Percentiles rank a stretch among this genome's conserved stretches.
Evolutionary conservation across 2,113 vertebrate species (phyloP).

Genomic region (Melanostigma gelatinosum): DNA sequence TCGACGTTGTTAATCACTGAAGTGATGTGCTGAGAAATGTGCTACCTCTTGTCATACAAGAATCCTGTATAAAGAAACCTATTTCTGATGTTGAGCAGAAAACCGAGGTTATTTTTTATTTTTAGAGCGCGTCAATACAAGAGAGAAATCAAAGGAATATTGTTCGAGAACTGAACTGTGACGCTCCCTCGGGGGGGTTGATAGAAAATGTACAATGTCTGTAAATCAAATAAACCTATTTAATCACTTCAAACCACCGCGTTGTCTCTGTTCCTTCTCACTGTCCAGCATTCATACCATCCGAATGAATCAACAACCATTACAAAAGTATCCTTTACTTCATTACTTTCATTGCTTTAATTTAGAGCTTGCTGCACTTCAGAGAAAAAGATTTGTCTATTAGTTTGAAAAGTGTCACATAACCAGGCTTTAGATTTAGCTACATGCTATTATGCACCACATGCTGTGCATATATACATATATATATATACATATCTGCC

Average conservation of each 20-base stretch:
- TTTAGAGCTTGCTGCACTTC: not conserved
- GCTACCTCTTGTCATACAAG: constrained; percentile 99
- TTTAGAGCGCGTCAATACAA: constrained; percentile 88
- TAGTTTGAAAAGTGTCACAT: not conserved
- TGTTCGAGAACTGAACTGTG: constrained; percentile 85
- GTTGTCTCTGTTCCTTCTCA: constrained; percentile 7
- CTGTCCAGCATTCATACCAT: not conserved
- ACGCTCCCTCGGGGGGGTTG: constrained; percentile 85
- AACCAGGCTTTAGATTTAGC: not conserved
- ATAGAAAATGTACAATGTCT: constrained; percentile 93
- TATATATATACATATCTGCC: too few relatives aligned
- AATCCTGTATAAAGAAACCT: constrained; percentile 88
- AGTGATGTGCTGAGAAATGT: constrained; percentile 81
- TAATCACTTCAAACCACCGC: constrained; percentile 80
- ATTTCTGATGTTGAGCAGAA: constrained; percentile 96
- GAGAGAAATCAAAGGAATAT: constrained; percentile 67
- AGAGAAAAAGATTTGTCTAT: not conserved
- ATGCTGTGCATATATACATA: not conserved
- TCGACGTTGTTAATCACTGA: constrained; percentile 75
- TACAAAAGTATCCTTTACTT: not conserved
- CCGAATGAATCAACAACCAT: not conserved
- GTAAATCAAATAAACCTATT: constrained; percentile 98
- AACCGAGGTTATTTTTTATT: constrained; percentile 93
- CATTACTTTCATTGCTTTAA: not conserved
- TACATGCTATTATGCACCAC: not conserved